Conservation (phyloP, 1,140 invertebrate genomes). For the Platyscapa corneri region DNA sequence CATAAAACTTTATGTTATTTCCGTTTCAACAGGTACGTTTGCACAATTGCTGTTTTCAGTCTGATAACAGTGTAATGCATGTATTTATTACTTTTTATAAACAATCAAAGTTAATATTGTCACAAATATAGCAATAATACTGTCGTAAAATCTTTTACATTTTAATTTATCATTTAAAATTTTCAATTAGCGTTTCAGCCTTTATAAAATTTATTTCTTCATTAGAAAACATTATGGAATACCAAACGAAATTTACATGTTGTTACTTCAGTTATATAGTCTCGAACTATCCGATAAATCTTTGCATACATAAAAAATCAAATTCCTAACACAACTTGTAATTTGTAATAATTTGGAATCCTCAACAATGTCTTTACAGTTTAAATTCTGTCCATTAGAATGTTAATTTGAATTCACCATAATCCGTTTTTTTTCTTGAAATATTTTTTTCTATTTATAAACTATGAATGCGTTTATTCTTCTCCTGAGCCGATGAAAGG, state of each 20-base stretch:
- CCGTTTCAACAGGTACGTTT: background rate
- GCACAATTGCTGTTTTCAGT: background rate
- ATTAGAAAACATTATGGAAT: background rate
- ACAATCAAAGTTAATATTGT: background rate
- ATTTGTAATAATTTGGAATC: background rate
- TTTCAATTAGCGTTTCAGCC: background rate
- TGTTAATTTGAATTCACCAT: constrained; percentile 9
- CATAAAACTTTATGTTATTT: background rate
- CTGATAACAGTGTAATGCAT: background rate
- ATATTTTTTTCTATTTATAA: constrained; percentile 13
- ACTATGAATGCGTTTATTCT: constrained; percentile 7
- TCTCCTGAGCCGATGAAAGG: constrained; percentile 21
- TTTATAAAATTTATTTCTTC: background rate
- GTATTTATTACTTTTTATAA: background rate
- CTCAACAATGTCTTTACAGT: background rate
- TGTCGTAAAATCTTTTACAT: no score
- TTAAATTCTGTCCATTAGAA: background rate
- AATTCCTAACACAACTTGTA: background rate
- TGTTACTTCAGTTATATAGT: background rate
- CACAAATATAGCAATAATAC: no score
- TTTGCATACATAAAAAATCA: background rate
- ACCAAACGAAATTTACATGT: background rate
- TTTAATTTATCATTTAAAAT: no score
- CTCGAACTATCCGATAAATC: background rate
- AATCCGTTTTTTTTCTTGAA: background rate